Evolutionary conservation across 2,113 vertebrate species (phyloP).

Genomic region (Marmota flaviventris): DNA sequence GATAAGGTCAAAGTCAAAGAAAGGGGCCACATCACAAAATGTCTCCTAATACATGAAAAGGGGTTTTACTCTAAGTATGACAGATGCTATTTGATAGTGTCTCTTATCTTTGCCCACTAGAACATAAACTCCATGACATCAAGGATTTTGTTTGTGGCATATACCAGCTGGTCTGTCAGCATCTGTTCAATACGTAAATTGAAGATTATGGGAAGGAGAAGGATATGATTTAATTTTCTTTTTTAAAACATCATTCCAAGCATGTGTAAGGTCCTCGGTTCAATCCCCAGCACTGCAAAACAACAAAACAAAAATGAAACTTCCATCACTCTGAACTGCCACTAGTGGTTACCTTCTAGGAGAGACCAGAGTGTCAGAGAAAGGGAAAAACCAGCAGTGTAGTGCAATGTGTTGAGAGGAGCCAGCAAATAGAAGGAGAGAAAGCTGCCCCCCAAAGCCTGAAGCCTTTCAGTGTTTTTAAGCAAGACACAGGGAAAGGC

Average conservation of each 20-base stretch:
- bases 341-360: not conserved
- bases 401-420: not conserved
- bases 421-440: not conserved
- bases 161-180: not conserved
- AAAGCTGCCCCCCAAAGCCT: not conserved
- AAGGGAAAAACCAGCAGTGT: not conserved
- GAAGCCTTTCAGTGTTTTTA: constrained; percentile 13
- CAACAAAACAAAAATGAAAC: not conserved
- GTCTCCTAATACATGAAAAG: not conserved
- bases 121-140: not conserved
- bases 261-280: not conserved
- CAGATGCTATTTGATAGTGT: not conserved
- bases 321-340: not conserved
- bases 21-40: not conserved
- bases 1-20: not conserved
- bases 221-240: constrained; percentile 23
- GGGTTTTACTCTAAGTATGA: constrained; percentile 15
- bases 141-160: constrained; percentile 1
- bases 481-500: constrained; percentile 9
- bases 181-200: constrained; percentile 31
- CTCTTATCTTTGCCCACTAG: not conserved
- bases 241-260: not conserved
- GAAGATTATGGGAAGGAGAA: not conserved
- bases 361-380: not conserved
- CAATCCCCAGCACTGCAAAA: not conserved